A percentile compares a stretch with the other conserved stretches of the same genome.
These are phyloP conservation scores for Ceyx cyanopectus DNA, from an alignment of 2,113 vertebrate species.

Conservation along the genomic window DNA sequence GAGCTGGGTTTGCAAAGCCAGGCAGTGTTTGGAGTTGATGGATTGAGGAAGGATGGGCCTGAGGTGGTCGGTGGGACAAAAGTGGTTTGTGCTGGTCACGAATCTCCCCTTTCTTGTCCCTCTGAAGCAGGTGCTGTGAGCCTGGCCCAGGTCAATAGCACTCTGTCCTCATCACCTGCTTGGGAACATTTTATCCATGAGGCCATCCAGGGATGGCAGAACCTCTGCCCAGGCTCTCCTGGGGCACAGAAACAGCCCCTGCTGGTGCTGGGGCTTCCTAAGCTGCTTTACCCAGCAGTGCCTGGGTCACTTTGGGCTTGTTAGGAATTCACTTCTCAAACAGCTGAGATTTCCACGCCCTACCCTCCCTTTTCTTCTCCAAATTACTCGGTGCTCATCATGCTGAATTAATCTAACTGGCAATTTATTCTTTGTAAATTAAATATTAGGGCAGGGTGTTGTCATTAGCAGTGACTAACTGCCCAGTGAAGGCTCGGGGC, in stretches of 20 bases:
- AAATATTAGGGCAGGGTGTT: slow-evolving; percentile 36
- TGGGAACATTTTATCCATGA: not conserved
- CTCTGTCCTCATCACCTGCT: not conserved
- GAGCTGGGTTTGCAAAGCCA: not conserved
- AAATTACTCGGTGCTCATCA: not conserved
- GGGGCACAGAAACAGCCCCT: not conserved
- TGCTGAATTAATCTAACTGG: slow-evolving; percentile 29
- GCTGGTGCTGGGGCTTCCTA: accelerated
- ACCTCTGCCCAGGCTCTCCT: accelerated
- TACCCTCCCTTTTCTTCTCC: not conserved
- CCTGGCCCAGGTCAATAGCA: not conserved
- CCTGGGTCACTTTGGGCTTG: accelerated
- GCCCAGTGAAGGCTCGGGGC: not conserved
- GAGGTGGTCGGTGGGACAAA: not conserved
- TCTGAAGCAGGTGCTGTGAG: not conserved
- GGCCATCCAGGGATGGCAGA: not conserved
- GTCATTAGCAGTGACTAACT: not conserved
- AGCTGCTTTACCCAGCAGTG: accelerated
- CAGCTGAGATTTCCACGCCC: not conserved
- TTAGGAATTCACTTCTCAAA: not conserved
- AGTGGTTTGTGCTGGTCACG: not conserved
- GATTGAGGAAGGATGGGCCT: not conserved
- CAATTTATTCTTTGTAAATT: slow-evolving; percentile 34
- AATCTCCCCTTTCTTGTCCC: slow-evolving; percentile 1
- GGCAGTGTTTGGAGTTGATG: not conserved